phyloP scores from a whole-genome alignment of 2,888 invertebrate species.

The Cephus pulcher region DNA sequence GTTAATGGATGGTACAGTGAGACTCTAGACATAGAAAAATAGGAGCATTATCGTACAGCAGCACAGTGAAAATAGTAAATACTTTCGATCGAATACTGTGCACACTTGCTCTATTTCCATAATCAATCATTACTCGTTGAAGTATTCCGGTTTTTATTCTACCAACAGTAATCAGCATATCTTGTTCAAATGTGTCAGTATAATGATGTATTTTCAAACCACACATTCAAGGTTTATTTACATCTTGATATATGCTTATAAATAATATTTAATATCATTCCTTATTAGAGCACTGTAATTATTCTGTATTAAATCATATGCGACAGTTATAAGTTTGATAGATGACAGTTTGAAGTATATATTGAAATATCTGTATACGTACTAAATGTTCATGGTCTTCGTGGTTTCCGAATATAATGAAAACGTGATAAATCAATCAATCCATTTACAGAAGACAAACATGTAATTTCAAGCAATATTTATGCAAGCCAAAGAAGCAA shows the following conservation, averaged over 20 bases:
- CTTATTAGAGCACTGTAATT: background rate
- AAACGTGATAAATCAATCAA: background rate
- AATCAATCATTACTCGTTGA: background rate
- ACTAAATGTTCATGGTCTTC: background rate
- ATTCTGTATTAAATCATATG: background rate
- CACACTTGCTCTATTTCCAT: background rate
- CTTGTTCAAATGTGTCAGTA: background rate
- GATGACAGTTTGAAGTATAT: background rate
- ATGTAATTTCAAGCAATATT: background rate
- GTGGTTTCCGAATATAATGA: background rate
- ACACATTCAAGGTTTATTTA: background rate
- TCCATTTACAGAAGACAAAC: background rate
- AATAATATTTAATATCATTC: background rate
- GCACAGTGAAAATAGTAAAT: background rate
- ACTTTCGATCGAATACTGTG: background rate
- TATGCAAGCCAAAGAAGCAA: background rate
- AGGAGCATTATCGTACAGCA: background rate
- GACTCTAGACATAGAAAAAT: background rate
- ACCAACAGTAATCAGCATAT: background rate
- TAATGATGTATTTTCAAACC: background rate
- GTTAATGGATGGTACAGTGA: background rate
- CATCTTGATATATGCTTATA: background rate
- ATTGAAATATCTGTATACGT: background rate
- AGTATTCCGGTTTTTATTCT: background rate
- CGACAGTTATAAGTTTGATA: background rate